Base-by-base conservation (phyloP, 2,888 invertebrate genomes). In the Blastobasis adustella region DNA sequence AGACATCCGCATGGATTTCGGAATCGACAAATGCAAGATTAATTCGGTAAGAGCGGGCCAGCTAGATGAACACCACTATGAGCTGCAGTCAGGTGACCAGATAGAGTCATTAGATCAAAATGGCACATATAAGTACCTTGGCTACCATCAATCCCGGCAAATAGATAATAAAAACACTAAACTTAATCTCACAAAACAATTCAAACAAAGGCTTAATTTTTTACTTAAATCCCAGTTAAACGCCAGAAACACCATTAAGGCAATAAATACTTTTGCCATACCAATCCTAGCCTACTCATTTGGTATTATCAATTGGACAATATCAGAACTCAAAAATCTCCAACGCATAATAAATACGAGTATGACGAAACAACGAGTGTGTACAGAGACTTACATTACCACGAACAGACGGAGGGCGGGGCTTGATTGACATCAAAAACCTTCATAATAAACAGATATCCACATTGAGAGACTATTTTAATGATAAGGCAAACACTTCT, bases 351-450 rank as follows among this genome's bases (percentile, higher is more conserved):
- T 50, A 41, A 55, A 49, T 38, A 52, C 49, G 5, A 46, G 37
- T 8, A 41, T 54, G 47, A 52, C 42, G 5, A 42, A 42, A 42
- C 42, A 8, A 5, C 42, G 42, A 50, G 53, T 55, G 49, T 45
- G 8, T 47, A 6, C 51, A 55, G 39, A 45, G 55, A 47, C n/a
- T 49, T 5, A 56, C 48, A 1, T n/a, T 51, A 8, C 52, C 52
- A 4, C 7, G 8, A n/a, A 46, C 50, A 2, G 50, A 49, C 23
- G 23, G 23, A 23, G 23, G 23, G 23, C 23, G 23, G 23, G 23
- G 23, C 23, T 23, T 23, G 5, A 54, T 54, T 4, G 56, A 56
- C 23, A 48, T 52, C 6, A 37, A 5, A 10, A 53, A 55, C 43
- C 37, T 53, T 5, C 51, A 53, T 9, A 49, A 46, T 7, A 49